Evolutionary conservation across 2,797 vertebrate genomes (phyloP).

Genomic region (Lophotriccus pileatus): DNA sequence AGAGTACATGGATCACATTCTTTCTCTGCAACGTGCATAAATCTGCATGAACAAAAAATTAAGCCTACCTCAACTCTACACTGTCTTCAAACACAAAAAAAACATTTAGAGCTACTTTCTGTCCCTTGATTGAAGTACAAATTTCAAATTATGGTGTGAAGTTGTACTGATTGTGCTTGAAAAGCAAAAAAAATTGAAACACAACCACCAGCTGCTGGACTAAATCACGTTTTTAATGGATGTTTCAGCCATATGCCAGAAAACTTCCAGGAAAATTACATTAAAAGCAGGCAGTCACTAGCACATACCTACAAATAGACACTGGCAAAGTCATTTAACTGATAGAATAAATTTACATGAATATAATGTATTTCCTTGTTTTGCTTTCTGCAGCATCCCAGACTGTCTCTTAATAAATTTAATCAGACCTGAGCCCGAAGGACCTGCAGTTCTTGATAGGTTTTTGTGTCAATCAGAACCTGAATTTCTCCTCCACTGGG

Average conservation of each 20-base stretch:
- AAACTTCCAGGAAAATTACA: not conserved
- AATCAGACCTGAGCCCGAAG: not conserved
- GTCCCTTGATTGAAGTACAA: not conserved
- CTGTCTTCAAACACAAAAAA: not conserved
- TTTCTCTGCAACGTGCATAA: not conserved
- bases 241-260: not conserved
- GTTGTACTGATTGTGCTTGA: not conserved
- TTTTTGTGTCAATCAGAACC: not conserved
- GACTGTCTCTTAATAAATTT: not conserved
- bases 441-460: not conserved
- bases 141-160: not conserved
- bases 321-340: not conserved
- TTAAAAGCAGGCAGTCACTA: not conserved
- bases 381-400: not conserved
- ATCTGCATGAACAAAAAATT: not conserved
- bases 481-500: not conserved
- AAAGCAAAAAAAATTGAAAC: not conserved
- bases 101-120: not conserved
- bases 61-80: not conserved
- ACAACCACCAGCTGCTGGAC: not conserved
- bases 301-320: not conserved
- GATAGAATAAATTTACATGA: not conserved
- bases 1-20: not conserved
- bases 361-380: not conserved
- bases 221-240: not conserved